Base-by-base conservation (phyloP, 2,888 invertebrate genomes). In the Athrips mouffetella region DNA sequence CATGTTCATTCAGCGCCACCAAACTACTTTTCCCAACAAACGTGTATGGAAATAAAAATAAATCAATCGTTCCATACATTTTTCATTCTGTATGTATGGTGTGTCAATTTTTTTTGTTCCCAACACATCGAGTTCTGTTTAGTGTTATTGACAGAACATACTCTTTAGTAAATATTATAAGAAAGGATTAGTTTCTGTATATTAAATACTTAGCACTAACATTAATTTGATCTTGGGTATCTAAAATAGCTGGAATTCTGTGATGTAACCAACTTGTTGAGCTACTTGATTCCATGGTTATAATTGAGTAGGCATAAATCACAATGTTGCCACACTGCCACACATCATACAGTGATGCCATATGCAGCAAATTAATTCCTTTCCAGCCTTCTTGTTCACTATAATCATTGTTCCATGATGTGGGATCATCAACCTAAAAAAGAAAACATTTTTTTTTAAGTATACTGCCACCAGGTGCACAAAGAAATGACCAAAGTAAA, bases 161-260 rank as follows among this genome's bases (percentile, higher is more conserved):
- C n/a, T n/a, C n/a, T n/a, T n/a, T n/a, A n/a, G n/a, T n/a, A n/a
- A n/a, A n/a, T 35, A 2, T 23, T 27, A 18, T 13, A 23, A 23
- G 13, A 21, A 6, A 23, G 5, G 3, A 8, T 23, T 2, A 2
- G 13, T 10, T 13, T 15, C 15, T 7, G 15, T n/a, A 21, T 1
- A 8, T 15, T n/a, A 13, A 11, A 39, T 8, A n/a, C 18, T 23
- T 13, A 35, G 1, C 11, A 40, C 25, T 30, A 13, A 45, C 30
- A n/a, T 31, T 21, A 1, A 93, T 89, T 72, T 92, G 90, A 61
- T 92, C 84, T 30, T 93, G 91, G 25, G 89, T 91, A 48, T 92
- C 91, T 37, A 96, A 83, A 61, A 96, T 90, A n/a, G 94, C 93
- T 49, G 96, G 96, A 91, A 93, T 92, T 66, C 96, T 90, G 63